Base-by-base conservation (phyloP, 2,113 vertebrate genomes). In the Dendrocopos noguchii region DNA sequence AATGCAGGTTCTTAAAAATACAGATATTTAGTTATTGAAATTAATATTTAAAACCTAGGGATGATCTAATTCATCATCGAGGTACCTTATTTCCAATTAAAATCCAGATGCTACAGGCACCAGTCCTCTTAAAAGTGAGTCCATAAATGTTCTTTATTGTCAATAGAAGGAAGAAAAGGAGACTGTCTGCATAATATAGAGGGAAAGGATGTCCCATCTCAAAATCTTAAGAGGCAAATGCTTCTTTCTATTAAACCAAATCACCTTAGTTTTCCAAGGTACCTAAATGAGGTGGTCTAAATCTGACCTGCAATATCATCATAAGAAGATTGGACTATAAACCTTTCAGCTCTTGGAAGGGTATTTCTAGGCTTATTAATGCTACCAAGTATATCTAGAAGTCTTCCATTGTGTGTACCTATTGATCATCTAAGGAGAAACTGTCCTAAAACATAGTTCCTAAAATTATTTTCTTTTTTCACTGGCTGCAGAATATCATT, bases 351-450 rank as follows among this genome's bases (percentile, higher is more conserved):
- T 76, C 22, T 64, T 94, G 22, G 53, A 87, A 66, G 3, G 47
- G 8, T 88, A 46, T 79, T 91, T 90, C 59, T 87, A 31, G 42
- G 63, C 9, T 94, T 91, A 92, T 94, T 93, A 87, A 92, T 93
- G 50, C 66, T 71, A 10, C 36, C 39, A 64, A 42, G 64, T 79
- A 20, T 79, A 66, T 90, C 63, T 80, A 59, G 46, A 68, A 79
- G 36, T 75, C 67, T 92, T 92, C 71, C 42, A 50, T 56, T 94
- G 61, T 87, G 24, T 63, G 55, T 89, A 77, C 67, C 71, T 94
- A 78, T 93, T 87, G 85, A 91, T 95, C 50, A 79, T 88, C 42
- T 73, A 33, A 93, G 79, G 46, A 82, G 46, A 95, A 67, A 91
- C 42, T 84, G 60, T 88, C 66, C 78, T 93, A 79, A 94, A 94